These are phyloP conservation scores for Opisthocomus hoazin DNA, from an alignment of 2,113 vertebrate species.

Conservation along the genomic window DNA sequence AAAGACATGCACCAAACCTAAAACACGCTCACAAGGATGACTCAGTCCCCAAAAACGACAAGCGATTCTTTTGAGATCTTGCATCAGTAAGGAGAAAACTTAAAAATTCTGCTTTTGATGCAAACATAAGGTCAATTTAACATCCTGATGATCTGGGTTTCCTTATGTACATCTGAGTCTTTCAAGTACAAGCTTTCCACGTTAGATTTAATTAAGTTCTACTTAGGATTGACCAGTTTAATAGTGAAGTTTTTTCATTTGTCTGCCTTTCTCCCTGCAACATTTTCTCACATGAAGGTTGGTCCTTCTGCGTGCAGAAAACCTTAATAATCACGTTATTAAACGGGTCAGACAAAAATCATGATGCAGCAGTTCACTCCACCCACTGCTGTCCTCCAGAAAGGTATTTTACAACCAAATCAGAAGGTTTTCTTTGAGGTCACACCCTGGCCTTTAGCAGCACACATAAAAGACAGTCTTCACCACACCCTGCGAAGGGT, in stretches of 20 bases:
- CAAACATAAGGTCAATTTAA: background rate
- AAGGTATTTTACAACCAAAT: constrained; percentile 65
- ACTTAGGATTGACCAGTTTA: background rate
- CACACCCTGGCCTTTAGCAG: constrained; percentile 70
- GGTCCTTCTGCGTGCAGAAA: background rate
- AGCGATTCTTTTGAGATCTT: background rate
- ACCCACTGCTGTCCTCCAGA: constrained; percentile 25
- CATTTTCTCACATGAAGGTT: background rate
- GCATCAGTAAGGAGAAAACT: background rate
- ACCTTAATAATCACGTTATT: constrained; percentile 18
- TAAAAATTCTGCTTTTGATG: background rate
- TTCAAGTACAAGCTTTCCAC: background rate
- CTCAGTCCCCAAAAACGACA: background rate
- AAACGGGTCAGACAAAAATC: constrained; percentile 50
- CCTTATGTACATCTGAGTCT: background rate
- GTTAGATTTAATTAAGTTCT: background rate
- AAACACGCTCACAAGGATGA: background rate
- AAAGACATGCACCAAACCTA: background rate
- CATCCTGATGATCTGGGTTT: background rate
- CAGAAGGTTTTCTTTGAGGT: constrained; percentile 62
- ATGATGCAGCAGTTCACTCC: constrained; percentile 61
- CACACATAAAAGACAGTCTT: constrained; percentile 57
- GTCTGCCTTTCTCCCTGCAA: background rate
- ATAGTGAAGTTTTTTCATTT: background rate
- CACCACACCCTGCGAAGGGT: constrained; percentile 52